These are phyloP conservation scores for Pyrocoelia pectoralis DNA, from an alignment of 2,888 invertebrate genomes.

Conservation along the genomic window DNA sequence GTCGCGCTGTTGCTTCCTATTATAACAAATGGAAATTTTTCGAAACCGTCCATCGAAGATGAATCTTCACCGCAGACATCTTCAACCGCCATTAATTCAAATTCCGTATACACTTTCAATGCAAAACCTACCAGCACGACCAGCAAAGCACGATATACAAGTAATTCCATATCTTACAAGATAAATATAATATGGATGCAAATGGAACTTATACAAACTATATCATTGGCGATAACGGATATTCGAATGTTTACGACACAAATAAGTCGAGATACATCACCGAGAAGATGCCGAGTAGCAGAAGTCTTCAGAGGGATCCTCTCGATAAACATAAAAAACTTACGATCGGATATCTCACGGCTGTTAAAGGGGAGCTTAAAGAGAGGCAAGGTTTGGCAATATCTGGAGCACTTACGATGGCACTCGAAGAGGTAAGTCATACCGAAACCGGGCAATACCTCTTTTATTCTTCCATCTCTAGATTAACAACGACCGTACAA, in stretches of 20 bases:
- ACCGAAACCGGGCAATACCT: slow-evolving; percentile 19
- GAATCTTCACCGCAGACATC: slow-evolving; percentile 23
- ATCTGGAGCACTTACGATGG: slow-evolving; percentile 90
- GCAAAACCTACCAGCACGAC: slow-evolving; percentile 34
- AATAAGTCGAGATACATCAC: slow-evolving; percentile 16
- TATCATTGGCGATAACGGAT: slow-evolving; percentile 7
- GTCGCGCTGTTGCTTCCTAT: slow-evolving; percentile 61
- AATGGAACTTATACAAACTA: slow-evolving; percentile 27
- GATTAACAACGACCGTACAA: slow-evolving; percentile 74
- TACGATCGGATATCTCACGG: slow-evolving; percentile 87
- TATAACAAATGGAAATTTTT: slow-evolving; percentile 41
- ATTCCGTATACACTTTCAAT: slow-evolving; percentile 28
- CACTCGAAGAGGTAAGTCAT: slow-evolving; percentile 77
- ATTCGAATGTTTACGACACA: slow-evolving; percentile 29
- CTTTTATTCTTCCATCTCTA: slow-evolving; percentile 48
- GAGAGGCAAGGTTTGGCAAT: slow-evolving; percentile 86
- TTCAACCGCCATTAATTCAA: slow-evolving; percentile 32
- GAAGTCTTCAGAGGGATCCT: slow-evolving; percentile 59
- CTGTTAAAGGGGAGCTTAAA: slow-evolving; percentile 73
- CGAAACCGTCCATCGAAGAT: slow-evolving; percentile 27
- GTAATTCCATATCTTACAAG: slow-evolving; percentile 35
- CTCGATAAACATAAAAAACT: slow-evolving; percentile 67
- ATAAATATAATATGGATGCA: slow-evolving; percentile 38
- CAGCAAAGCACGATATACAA: slow-evolving; percentile 29
- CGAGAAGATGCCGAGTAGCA: slow-evolving; percentile 44